These are phyloP conservation scores for Scaptodrosophila lebanonensis DNA, from an alignment of 1,140 invertebrate species.

Conservation along the genomic window DNA sequence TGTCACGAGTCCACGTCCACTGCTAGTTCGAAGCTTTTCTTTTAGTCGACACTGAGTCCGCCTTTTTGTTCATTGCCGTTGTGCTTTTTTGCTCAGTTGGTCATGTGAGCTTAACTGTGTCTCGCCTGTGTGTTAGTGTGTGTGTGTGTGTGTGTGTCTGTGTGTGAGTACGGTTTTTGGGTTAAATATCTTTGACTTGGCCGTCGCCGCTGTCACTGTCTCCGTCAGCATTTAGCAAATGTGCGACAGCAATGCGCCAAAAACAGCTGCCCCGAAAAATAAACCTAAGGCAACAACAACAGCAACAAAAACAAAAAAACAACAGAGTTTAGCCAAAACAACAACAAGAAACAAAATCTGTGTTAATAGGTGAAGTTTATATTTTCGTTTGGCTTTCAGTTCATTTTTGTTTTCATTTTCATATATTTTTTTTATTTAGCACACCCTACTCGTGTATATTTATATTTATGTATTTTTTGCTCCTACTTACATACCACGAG, in stretches of 20 bases:
- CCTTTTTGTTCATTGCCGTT: background rate
- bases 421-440: background rate
- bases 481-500: too few species aligned
- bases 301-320: too few species aligned
- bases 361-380: constrained; percentile 70
- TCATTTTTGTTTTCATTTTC: constrained; percentile 3
- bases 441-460: too few species aligned
- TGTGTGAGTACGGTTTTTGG: constrained; percentile 37
- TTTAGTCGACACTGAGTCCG: background rate
- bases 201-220: too few species aligned
- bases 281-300: too few species aligned
- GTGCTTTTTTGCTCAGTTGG: constrained; percentile 14
- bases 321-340: too few species aligned
- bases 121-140: constrained; percentile 7
- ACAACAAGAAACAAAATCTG: constrained; percentile 35
- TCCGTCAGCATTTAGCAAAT: too few species aligned
- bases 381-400: constrained; percentile 8
- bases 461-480: background rate
- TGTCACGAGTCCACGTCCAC: too few species aligned
- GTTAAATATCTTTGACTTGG: constrained; percentile 49
- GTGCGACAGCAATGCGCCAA: too few species aligned
- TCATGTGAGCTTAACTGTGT: constrained; percentile 20
- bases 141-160: constrained; percentile 17
- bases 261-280: too few species aligned
- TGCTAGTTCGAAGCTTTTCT: background rate